Evolutionary conservation across 2,888 invertebrate genomes (phyloP).

Genomic region (Tetranychus truncatus): DNA sequence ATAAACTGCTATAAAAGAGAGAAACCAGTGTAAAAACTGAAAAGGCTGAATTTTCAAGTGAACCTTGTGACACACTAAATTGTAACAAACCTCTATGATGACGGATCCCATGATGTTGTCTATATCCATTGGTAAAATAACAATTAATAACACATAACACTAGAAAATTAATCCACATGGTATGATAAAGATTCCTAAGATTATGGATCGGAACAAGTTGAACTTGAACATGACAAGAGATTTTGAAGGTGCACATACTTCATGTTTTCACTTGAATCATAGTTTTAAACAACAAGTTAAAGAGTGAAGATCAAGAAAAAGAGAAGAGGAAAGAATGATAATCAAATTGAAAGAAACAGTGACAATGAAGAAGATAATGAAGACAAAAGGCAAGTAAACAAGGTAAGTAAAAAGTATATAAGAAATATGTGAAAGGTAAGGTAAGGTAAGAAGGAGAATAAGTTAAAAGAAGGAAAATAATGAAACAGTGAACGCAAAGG

Average conservation of each 20-base stretch:
- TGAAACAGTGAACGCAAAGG: not conserved
- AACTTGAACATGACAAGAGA: conserved; percentile 1
- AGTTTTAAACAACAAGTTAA: not conserved
- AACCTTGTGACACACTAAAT: not conserved
- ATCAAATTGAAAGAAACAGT: not conserved
- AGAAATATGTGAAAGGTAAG: too few species aligned
- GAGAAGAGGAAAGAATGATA: not conserved
- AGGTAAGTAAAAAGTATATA: too few species aligned
- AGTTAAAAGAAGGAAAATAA: too few species aligned
- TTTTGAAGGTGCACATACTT: not conserved
- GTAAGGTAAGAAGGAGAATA: too few species aligned
- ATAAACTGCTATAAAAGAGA: not conserved
- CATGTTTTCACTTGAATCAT: not conserved
- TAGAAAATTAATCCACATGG: conserved; percentile 1
- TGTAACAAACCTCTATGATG: conserved; percentile 3
- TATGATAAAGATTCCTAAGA: not conserved
- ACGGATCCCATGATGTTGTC: not conserved
- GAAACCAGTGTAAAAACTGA: not conserved
- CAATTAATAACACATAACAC: not conserved
- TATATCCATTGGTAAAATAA: not conserved
- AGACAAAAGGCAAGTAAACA: too few species aligned
- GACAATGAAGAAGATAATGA: too few species aligned
- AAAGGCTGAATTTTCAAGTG: too few species aligned
- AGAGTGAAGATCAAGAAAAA: not conserved
- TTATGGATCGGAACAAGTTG: not conserved